Evolutionary conservation across 2,888 invertebrate genomes (phyloP).

Genomic region (Cryptophagus acutangulus): DNA sequence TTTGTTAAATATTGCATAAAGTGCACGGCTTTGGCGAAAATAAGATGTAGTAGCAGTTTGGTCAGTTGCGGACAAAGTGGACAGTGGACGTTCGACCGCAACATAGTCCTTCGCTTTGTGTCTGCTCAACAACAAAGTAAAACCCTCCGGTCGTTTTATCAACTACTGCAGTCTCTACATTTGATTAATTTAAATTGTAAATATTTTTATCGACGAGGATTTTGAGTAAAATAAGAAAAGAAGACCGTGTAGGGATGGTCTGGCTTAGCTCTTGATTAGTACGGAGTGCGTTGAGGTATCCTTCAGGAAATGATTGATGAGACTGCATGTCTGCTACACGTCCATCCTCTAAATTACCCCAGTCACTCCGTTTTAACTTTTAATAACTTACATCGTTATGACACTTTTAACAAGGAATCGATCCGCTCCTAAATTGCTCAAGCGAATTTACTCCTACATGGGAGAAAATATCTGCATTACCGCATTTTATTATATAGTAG

Average conservation of each 20-base stretch:
- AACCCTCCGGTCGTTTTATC: slow-evolving; percentile 24
- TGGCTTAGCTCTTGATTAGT: slow-evolving; percentile 28
- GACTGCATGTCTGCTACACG: slow-evolving; percentile 38
- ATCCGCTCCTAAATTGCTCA: slow-evolving; percentile 22
- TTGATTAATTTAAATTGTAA: no score
- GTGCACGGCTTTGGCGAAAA: neutral
- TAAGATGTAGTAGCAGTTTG: slow-evolving; percentile 19
- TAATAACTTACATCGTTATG: slow-evolving; percentile 42
- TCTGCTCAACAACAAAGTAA: slow-evolving; percentile 18
- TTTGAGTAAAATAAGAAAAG: no score
- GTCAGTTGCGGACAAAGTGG: slow-evolving; percentile 27
- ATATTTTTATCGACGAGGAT: no score
- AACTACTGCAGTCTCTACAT: no score
- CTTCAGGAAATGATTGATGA: slow-evolving; percentile 41
- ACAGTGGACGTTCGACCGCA: slow-evolving; percentile 29
- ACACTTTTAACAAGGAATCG: slow-evolving; percentile 38
- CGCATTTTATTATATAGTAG: no score
- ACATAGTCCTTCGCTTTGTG: slow-evolving; percentile 31
- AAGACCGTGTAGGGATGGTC: no score
- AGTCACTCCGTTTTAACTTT: slow-evolving; percentile 41
- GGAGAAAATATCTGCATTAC: no score
- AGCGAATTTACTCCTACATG: no score
- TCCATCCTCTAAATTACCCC: slow-evolving; percentile 39
- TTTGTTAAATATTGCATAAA: neutral
- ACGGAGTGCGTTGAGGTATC: slow-evolving; percentile 33